Evolutionary conservation across 2,797 vertebrate species (phyloP).

Genomic region (Passerculus sandwichensis): DNA sequence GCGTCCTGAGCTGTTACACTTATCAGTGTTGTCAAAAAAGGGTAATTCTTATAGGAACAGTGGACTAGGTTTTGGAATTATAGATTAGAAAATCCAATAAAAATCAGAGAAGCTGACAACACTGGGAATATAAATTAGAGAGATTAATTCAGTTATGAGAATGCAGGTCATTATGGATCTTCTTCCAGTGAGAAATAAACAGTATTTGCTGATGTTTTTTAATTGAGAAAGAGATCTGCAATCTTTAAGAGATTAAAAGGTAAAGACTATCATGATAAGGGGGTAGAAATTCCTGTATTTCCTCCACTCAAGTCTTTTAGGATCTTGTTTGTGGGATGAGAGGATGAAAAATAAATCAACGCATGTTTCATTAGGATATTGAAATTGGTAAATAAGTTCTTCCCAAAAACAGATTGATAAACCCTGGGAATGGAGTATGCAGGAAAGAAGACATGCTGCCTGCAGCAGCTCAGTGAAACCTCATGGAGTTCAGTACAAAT

Average conservation of each 20-base stretch:
- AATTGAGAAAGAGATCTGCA: not conserved
- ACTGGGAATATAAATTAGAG: not conserved
- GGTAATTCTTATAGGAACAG: not conserved
- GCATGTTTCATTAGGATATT: not conserved
- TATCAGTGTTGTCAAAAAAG: not conserved
- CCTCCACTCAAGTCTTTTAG: not conserved
- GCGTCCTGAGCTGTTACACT: not conserved
- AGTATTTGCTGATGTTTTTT: not conserved
- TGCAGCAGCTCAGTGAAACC: not conserved
- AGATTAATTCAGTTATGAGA: not conserved
- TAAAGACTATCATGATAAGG: not conserved
- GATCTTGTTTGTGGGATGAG: not conserved
- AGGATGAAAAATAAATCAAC: not conserved
- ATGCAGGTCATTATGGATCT: not conserved
- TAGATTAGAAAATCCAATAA: not conserved
- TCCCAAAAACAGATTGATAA: not conserved
- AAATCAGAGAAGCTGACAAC: not conserved
- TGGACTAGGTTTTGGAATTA: not conserved
- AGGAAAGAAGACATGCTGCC: not conserved
- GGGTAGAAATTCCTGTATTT: not conserved
- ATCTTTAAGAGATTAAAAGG: not conserved
- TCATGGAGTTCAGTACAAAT: not conserved
- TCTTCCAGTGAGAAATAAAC: not conserved
- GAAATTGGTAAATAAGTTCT: not conserved
- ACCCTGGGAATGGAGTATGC: not conserved